Conservation (phyloP, 2,113 vertebrate genomes). For the Eulacestoma nigropectus region DNA sequence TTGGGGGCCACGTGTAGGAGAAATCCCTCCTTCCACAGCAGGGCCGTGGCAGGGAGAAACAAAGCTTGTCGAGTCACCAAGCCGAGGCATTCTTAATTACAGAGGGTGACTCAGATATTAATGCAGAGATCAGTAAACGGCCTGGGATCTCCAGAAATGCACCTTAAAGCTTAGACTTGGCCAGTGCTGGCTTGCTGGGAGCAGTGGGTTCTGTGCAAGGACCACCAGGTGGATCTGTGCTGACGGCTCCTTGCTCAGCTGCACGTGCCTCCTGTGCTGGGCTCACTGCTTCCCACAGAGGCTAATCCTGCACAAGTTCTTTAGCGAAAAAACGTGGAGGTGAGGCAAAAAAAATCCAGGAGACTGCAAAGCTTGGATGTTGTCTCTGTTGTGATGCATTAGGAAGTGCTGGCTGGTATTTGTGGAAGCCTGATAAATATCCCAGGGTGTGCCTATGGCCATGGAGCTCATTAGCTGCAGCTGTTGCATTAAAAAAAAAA, state of each 20-base stretch:
- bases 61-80: background rate
- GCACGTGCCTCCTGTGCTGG: accelerated
- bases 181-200: background rate
- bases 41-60: background rate
- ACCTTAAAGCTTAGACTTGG: background rate
- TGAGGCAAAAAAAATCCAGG: background rate
- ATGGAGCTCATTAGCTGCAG: background rate
- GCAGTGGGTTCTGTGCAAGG: background rate
- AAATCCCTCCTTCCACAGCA: background rate
- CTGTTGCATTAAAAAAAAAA: background rate
- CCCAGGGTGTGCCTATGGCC: background rate
- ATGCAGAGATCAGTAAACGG: background rate
- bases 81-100: background rate
- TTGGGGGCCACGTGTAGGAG: background rate
- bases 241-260: background rate
- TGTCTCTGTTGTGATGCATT: background rate
- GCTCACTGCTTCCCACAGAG: background rate
- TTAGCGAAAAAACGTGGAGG: background rate
- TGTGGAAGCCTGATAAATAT: background rate
- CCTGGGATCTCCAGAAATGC: background rate
- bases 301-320: background rate
- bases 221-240: accelerated
- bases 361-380: background rate
- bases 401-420: background rate
- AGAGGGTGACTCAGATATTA: background rate